Conservation (phyloP, 2,888 invertebrate genomes). For the Tholera decimalis region DNA sequence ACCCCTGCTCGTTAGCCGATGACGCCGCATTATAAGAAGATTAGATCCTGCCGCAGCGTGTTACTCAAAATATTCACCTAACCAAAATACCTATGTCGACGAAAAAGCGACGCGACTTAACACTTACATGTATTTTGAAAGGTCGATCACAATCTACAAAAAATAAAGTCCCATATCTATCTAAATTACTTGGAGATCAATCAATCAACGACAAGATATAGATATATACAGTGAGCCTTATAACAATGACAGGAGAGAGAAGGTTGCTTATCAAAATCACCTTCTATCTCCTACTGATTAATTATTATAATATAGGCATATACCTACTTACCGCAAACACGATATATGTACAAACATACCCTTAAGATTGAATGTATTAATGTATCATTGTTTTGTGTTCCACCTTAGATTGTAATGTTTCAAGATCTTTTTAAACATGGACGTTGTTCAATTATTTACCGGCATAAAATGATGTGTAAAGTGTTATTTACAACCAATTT, state of each 20-base stretch:
- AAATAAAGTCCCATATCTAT: conserved; percentile 44
- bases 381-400: neutral
- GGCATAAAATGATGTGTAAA: no score
- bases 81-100: conserved; percentile 17
- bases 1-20: conserved; percentile 69
- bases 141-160: conserved; percentile 54
- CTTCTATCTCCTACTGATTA: no score
- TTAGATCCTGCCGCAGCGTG: conserved; percentile 65
- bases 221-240: conserved; percentile 51
- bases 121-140: conserved; percentile 31
- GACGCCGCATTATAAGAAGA: conserved; percentile 67
- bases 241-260: conserved; percentile 43
- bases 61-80: conserved; percentile 57
- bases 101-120: conserved; percentile 19
- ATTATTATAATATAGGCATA: conserved; percentile 22
- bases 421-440: neutral
- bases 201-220: conserved; percentile 60
- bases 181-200: conserved; percentile 53
- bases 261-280: conserved; percentile 27
- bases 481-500: no score
- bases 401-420: no score
- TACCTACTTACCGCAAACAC: neutral
- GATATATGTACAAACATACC: neutral
- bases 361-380: neutral
- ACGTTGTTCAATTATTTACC: no score